Percentiles rank a stretch among this genome's conserved stretches.
Conservation (phyloP, 2,113 vertebrate genomes). For the Thamnophis sirtalis region DNA sequence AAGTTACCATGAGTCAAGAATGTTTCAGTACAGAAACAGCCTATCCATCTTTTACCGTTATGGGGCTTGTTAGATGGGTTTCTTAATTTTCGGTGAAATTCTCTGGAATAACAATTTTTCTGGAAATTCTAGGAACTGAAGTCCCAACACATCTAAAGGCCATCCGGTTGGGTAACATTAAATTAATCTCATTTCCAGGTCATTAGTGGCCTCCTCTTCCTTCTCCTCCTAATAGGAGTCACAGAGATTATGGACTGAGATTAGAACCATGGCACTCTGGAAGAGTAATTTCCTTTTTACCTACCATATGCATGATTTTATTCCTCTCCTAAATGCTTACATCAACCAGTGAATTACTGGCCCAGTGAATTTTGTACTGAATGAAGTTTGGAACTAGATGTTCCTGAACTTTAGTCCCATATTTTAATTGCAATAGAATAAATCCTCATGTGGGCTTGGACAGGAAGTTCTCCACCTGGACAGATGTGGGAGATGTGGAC, state of each 20-base stretch:
- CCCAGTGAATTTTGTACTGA: neutral
- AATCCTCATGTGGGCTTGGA: neutral
- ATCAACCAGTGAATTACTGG: neutral
- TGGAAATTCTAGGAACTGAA: neutral
- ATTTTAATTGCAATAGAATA: neutral
- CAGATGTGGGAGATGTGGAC: no score
- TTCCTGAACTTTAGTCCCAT: neutral
- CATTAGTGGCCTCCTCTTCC: neutral
- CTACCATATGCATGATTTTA: neutral
- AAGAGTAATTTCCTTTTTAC: neutral
- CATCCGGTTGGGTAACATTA: neutral
- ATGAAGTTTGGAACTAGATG: neutral
- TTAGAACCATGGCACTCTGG: neutral
- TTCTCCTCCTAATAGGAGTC: neutral
- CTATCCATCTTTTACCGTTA: neutral
- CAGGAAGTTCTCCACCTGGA: no score
- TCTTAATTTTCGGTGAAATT: neutral
- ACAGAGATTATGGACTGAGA: neutral
- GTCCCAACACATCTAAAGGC: neutral
- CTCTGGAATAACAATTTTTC: neutral
- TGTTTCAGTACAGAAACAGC: neutral
- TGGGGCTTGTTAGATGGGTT: neutral
- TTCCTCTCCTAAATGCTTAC: neutral
- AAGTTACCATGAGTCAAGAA: fast-evolving
- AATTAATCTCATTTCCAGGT: neutral